Evolutionary conservation across 2,888 invertebrate genomes (phyloP).

Genomic region (Campoletis raptor): DNA sequence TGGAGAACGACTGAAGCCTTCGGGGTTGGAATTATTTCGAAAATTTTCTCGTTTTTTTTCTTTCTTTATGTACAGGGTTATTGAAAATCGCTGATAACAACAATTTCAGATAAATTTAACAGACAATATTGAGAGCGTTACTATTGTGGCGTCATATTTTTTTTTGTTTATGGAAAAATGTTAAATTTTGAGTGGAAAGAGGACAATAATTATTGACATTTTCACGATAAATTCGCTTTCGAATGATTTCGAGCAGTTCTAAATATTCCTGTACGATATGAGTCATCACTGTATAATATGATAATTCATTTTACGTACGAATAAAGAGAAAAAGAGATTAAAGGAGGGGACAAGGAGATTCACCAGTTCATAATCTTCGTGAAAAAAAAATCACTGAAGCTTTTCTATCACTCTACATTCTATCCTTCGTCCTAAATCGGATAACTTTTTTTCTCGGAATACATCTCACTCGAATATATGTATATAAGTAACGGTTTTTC

Average conservation of each 20-base stretch:
- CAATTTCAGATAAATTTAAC: constrained; percentile 12
- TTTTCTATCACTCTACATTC: constrained; percentile 74
- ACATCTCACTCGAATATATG: constrained; percentile 57
- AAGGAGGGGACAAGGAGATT: constrained; percentile 38
- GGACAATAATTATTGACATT: neutral
- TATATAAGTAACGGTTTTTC: constrained; percentile 47
- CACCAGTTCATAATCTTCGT: constrained; percentile 76
- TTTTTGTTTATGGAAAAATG: neutral
- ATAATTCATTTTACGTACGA: constrained; percentile 46
- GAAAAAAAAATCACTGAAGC: constrained; percentile 79
- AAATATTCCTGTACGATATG: constrained; percentile 36
- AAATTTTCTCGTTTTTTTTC: constrained; percentile 1
- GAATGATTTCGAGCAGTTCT: neutral
- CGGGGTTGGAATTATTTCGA: constrained; percentile 21
- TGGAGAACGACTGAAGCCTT: constrained; percentile 47
- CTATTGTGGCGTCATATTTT: neutral
- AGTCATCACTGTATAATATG: constrained; percentile 59
- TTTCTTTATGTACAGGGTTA: constrained; percentile 37
- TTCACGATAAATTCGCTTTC: neutral
- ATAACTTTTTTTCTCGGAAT: constrained; percentile 75
- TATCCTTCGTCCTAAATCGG: constrained; percentile 77
- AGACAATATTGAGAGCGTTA: neutral
- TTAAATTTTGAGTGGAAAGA: neutral
- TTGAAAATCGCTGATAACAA: constrained; percentile 36
- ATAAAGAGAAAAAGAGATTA: constrained; percentile 42